Evolutionary conservation across 2,888 invertebrate species (phyloP).

Genomic region (Apantesis nais): DNA sequence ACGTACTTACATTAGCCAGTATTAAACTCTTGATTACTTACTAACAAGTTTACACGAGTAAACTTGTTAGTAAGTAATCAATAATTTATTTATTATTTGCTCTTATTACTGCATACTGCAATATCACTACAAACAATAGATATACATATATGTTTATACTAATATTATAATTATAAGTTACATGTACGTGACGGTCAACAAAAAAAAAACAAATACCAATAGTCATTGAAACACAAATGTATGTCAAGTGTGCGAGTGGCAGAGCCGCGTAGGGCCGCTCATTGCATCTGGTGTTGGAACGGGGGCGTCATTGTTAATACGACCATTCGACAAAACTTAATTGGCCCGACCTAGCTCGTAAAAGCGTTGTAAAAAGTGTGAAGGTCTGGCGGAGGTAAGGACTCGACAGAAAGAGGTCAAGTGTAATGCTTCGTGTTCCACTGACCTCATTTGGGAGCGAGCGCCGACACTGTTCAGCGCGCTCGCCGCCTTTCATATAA

Average conservation of each 20-base stretch:
- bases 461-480: slow-evolving; percentile 60
- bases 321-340: slow-evolving; percentile 76
- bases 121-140: slow-evolving; percentile 25
- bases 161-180: slow-evolving; percentile 21
- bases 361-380: slow-evolving; percentile 84
- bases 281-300: slow-evolving; percentile 64
- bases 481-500: slow-evolving; percentile 75
- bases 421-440: slow-evolving; percentile 84
- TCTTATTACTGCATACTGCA: slow-evolving; percentile 1
- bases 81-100: slow-evolving; percentile 18
- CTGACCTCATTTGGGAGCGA: slow-evolving; percentile 81
- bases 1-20: slow-evolving; percentile 18
- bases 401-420: slow-evolving; percentile 84
- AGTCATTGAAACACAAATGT: slow-evolving; percentile 77
- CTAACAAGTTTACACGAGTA: too few relatives aligned
- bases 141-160: slow-evolving; percentile 40
- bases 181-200: slow-evolving; percentile 55
- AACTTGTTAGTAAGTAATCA: slow-evolving; percentile 20
- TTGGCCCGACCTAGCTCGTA: slow-evolving; percentile 84
- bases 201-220: slow-evolving; percentile 66
- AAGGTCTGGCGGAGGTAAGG: slow-evolving; percentile 85
- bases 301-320: slow-evolving; percentile 69
- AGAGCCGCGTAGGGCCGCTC: slow-evolving; percentile 55
- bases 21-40: too few relatives aligned
- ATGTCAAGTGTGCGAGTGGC: slow-evolving; percentile 72